These are phyloP conservation scores for Pseudococcus viburni DNA, from an alignment of 2,888 invertebrate species.

Conservation along the genomic window DNA sequence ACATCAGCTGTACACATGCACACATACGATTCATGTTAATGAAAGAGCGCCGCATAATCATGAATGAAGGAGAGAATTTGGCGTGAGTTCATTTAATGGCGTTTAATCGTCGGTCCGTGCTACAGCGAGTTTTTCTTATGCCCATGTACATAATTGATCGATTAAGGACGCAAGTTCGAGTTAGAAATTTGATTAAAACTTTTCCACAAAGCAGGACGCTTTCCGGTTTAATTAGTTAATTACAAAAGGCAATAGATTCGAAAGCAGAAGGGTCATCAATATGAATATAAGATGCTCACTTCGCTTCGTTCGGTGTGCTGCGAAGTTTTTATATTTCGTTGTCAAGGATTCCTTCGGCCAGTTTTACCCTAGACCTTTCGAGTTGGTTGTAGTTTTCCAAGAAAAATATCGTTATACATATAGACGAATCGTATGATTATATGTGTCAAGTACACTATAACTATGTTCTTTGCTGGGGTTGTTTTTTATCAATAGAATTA, in stretches of 20 bases:
- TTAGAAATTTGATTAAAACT: slow-evolving; percentile 43
- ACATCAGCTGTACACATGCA: background rate
- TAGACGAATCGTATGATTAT: background rate
- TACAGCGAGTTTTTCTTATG: background rate
- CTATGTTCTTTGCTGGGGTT: background rate
- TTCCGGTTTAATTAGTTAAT: slow-evolving; percentile 43
- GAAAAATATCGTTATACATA: slow-evolving; percentile 14
- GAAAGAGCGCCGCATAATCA: slow-evolving; percentile 4
- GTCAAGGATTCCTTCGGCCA: slow-evolving; percentile 2
- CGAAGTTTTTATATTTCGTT: slow-evolving; percentile 9
- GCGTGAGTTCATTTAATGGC: slow-evolving; percentile 44
- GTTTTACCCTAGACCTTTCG: slow-evolving; percentile 10
- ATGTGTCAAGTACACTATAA: background rate
- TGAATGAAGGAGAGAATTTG: slow-evolving; percentile 34
- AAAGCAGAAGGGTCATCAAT: slow-evolving; percentile 33
- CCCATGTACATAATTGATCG: slow-evolving; percentile 35
- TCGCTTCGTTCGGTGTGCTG: background rate
- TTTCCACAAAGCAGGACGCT: slow-evolving; percentile 34
- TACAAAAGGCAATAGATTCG: slow-evolving; percentile 17
- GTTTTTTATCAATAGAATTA: background rate
- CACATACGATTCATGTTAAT: slow-evolving; percentile 18
- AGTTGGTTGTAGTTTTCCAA: background rate
- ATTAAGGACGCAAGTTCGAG: slow-evolving; percentile 18
- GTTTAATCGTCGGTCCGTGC: slow-evolving; percentile 15
- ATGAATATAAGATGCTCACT: slow-evolving; percentile 37